Percentiles rank a stretch among this genome's conserved stretches.
Evolutionary conservation across 2,888 invertebrate genomes (phyloP).

Genomic region (Hirtodrosophila confusa): DNA sequence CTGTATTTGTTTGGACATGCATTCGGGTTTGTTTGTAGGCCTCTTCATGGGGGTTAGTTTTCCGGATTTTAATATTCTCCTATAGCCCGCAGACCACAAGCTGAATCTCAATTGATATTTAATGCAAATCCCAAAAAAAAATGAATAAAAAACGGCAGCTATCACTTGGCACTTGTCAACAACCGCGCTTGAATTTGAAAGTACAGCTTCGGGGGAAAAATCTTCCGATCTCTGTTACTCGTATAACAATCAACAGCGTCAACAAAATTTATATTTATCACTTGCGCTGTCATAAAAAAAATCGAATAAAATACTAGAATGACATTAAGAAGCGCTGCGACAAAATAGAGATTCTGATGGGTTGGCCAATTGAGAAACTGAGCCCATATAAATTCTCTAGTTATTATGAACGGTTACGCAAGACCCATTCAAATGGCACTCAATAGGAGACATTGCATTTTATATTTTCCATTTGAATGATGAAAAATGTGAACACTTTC

Average conservation of each 20-base stretch:
- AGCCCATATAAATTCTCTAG: conserved; percentile 22
- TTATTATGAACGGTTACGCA: conserved; percentile 38
- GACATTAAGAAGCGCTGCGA: conserved; percentile 42
- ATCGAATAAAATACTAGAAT: conserved; percentile 18
- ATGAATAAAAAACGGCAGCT: background rate
- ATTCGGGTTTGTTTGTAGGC: conserved; percentile 48
- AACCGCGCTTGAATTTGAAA: conserved; percentile 14
- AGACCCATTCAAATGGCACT: conserved; percentile 19
- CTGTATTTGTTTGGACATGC: conserved; percentile 50
- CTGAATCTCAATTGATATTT: conserved; percentile 54
- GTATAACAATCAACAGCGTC: conserved; percentile 70
- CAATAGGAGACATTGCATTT: conserved; percentile 29
- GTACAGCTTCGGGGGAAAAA: conserved; percentile 2
- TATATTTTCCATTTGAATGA: conserved; percentile 59
- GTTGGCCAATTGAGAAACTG: conserved; percentile 37
- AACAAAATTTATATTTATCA: conserved; percentile 64
- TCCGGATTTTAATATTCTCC: conserved; percentile 7
- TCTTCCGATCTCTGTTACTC: conserved; percentile 15
- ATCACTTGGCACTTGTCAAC: conserved; percentile 60
- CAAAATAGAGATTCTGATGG: conserved; percentile 41
- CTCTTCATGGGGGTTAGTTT: conserved; percentile 25
- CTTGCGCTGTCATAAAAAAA: conserved; percentile 62
- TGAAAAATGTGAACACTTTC: conserved; percentile 59
- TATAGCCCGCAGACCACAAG: conserved; percentile 39
- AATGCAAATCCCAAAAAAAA: conserved; percentile 45